Base-by-base conservation (phyloP, 2,113 vertebrate genomes). In the Phaethon lepturus region DNA sequence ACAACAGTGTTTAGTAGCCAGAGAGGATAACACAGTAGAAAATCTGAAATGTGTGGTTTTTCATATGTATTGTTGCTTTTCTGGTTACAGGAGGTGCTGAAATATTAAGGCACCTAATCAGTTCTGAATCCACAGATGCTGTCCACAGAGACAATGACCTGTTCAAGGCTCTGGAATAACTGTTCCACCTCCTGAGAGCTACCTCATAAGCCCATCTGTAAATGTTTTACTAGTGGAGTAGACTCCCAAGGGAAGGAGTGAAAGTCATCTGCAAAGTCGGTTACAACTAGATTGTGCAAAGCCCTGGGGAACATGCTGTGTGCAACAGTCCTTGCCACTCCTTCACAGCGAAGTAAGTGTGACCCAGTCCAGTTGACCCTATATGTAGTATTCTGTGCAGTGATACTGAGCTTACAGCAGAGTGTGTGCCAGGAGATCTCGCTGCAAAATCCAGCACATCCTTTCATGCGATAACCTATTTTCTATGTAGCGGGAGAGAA, bases 321-420 rank as follows among this genome's bases (percentile, higher is more conserved):
- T 33, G 55, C 17, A n/a, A 10, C 11, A 10, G 15, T 42, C 28
- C 62, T 38, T 62, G 75, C 64, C 0, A 17, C 50, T 60, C 53
- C 58, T 28, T 25, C 9, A 2, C 47, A 11, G 75, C 1, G 2
- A 59, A 5, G 50, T 16, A 15, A 35, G 11, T 3, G 28, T 45
- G 52, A 49, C 77, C 62, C 17, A 23, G 40, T 13, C 56, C 29
- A 20, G 4, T 22, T 28, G 53, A 29, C 26, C 28, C 18, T 6
- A 1, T 10, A 4, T 2, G 17, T 1, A 3, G 17, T 18, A 5
- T 50, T 17, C 33, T 33, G 16, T 18, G 66, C 38, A 17, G 31
- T 11, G 44, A 40, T 58, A 12, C 59, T 45, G 44, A 58, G 74
- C 6, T 14, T 40, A 20, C 16, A 29, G 33, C 47, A 47, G 56